These are phyloP conservation scores for Promerops cafer DNA, from an alignment of 2,113 vertebrate species.

Conservation along the genomic window DNA sequence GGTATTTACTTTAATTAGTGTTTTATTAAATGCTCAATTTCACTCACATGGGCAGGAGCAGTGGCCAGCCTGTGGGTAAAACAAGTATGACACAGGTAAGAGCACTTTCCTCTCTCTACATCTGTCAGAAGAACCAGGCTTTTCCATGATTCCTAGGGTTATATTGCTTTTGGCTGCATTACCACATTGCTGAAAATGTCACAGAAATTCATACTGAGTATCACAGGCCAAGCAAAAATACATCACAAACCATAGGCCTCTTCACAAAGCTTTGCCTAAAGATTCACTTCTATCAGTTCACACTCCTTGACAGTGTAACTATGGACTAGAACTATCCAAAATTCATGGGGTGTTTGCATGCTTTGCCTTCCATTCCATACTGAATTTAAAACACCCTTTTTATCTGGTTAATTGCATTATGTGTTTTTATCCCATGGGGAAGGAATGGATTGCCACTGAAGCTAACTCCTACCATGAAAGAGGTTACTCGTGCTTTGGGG, in stretches of 20 bases:
- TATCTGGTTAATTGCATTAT: not conserved
- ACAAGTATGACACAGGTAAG: not conserved
- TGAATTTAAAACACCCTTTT: not conserved
- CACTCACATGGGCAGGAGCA: conserved; percentile 9
- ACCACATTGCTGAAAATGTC: not conserved
- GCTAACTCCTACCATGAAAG: not conserved
- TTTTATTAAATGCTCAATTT: conserved; percentile 69
- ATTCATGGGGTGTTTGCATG: not conserved
- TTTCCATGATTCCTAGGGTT: not conserved
- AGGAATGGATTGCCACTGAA: not conserved
- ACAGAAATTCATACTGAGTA: not conserved
- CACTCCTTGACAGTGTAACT: not conserved
- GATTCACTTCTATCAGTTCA: not conserved
- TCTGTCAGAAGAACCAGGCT: not conserved
- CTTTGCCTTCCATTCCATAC: not conserved
- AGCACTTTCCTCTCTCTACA: not conserved
- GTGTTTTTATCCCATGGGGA: not conserved
- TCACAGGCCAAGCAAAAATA: not conserved
- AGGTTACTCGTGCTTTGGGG: not conserved
- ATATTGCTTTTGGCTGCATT: not conserved
- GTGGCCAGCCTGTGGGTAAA: not conserved
- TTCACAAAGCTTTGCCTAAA: not conserved
- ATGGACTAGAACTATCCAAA: not conserved
- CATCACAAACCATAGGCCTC: not conserved
- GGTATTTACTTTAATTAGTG: conserved; percentile 69